phyloP scores from a whole-genome alignment of 1,140 invertebrate genomes.

The Acyrthosiphon pisum region DNA sequence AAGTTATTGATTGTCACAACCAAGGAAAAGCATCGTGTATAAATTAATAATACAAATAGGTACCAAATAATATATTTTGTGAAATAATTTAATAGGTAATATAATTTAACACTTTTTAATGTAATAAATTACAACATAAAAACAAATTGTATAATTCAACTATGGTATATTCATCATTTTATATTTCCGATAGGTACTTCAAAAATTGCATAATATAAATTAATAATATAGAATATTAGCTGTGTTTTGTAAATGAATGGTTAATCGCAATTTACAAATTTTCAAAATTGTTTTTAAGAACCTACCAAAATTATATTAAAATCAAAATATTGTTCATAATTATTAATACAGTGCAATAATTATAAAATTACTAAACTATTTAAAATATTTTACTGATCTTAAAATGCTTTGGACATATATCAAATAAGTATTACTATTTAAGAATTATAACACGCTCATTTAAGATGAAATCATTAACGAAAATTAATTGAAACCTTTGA shows the following conservation, averaged over 20 bases:
- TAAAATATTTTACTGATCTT: neutral
- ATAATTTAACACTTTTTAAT: neutral
- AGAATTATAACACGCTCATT: neutral
- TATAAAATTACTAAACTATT: neutral
- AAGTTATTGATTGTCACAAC: neutral
- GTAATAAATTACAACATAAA: neutral
- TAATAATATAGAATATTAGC: neutral
- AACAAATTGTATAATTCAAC: neutral
- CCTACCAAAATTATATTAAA: neutral
- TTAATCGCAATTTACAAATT: neutral
- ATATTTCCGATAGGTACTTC: neutral
- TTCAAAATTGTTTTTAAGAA: neutral
- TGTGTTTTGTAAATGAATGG: neutral
- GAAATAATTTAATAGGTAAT: neutral
- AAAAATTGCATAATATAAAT: neutral
- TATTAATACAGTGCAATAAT: neutral
- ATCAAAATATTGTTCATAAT: too few species aligned
- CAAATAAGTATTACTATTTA: neutral
- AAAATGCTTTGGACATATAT: neutral
- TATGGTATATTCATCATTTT: neutral
- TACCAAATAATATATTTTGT: neutral
- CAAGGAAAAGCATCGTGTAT: accelerated
- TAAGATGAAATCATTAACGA: neutral
- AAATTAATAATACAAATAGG: neutral
- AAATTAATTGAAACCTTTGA: neutral